phyloP scores from a whole-genome alignment of 2,113 vertebrate species.

The Cyanistes caeruleus region DNA sequence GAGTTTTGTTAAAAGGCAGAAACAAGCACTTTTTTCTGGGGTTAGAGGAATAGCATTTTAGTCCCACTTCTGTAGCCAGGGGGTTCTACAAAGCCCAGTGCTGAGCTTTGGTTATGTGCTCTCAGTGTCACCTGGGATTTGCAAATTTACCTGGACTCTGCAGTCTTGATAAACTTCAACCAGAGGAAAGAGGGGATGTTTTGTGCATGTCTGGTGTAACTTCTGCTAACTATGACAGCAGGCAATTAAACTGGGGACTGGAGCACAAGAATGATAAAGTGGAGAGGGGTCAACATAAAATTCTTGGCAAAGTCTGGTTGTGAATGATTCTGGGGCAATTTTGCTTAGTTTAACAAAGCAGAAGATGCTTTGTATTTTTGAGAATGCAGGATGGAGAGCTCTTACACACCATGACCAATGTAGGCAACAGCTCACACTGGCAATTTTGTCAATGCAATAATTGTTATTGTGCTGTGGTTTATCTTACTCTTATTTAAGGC shows the following conservation, averaged over 20 bases:
- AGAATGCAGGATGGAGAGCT: background rate
- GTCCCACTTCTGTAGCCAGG: background rate
- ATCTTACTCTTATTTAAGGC: background rate
- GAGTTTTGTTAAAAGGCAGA: background rate
- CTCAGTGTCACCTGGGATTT: rapidly evolving
- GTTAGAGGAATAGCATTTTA: background rate
- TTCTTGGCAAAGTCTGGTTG: background rate
- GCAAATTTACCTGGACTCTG: background rate
- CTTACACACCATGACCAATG: background rate
- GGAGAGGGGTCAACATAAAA: background rate
- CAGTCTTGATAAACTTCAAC: background rate
- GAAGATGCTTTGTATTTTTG: background rate
- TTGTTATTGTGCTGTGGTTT: background rate
- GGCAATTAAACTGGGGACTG: background rate
- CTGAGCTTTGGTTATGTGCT: background rate
- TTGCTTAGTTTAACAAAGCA: background rate
- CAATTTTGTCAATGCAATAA: background rate
- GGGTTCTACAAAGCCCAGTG: background rate
- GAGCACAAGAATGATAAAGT: background rate
- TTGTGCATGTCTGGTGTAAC: background rate
- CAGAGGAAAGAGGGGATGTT: background rate
- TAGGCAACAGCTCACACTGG: background rate
- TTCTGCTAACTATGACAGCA: background rate
- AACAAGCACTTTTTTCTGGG: background rate
- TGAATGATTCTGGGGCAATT: background rate